Base-by-base conservation (phyloP, 2,113 vertebrate species). In the Varanus komodoensis region DNA sequence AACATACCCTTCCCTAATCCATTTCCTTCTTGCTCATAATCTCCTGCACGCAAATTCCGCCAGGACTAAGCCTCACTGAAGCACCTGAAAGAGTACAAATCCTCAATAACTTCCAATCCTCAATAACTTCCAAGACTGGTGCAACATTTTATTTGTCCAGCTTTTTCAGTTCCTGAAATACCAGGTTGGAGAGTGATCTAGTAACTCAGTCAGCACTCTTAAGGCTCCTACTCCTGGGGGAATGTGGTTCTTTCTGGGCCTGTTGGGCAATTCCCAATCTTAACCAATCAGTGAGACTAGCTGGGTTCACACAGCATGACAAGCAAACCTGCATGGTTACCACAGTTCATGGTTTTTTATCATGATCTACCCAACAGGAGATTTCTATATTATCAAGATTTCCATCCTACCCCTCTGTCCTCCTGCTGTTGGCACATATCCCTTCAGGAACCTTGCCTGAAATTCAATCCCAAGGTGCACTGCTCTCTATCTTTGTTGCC, bases 201-300 rank as follows among this genome's bases (percentile, higher is more conserved):
- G 15, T 79, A 2, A 27, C 34, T 67, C 38, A 23, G 38, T 78
- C 19, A 73, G 4, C 29, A 71, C 48, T 23, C 34, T 21, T 34
- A 25, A 44, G 15, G 14, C 44, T 23, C 34, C 67, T 38, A 23
- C 61, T 38, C 68, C 44, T 84, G 34, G 25, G 81, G 54, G 34
- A 68, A 25, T 11, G n/a, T 54, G 29, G 12, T 11, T 54, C 19
- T 57, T 38, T 34, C 52, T 86, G 84, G 68, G 21, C 44, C 48
- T 87, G 57, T 34, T 78, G 86, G 86, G 64, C 85, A 79, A 74
- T 74, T 79, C 74, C 61, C 38, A 44, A 44, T 79, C 77, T 44
- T 67, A 34, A 12, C 34, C 34, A 38, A 14, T 34, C 6, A 83
- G 19, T 64, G 32, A 67, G 15, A 38, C n/a, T 44, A 44, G 38